These are phyloP conservation scores for Pomacea canaliculata DNA, from an alignment of 2,888 invertebrate genomes.

Conservation along the genomic window DNA sequence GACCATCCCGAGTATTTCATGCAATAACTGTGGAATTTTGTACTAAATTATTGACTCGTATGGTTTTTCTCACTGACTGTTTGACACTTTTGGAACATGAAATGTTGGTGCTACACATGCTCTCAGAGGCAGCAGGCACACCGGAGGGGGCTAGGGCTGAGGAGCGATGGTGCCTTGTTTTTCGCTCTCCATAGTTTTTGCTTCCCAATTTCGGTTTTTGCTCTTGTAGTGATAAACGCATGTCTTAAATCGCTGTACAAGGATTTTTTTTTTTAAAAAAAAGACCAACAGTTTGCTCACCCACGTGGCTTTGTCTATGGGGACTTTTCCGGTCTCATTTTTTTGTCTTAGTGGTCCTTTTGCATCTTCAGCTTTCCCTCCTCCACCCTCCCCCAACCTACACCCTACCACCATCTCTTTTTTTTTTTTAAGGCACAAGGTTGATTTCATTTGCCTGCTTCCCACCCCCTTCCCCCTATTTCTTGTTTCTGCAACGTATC, in stretches of 20 bases:
- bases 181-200: slow-evolving; percentile 13
- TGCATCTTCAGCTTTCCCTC: background rate
- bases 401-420: background rate
- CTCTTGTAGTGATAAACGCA: slow-evolving; percentile 22
- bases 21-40: slow-evolving; percentile 19
- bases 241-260: background rate
- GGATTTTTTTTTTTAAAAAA: background rate
- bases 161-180: slow-evolving; percentile 9
- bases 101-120: slow-evolving; percentile 12
- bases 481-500: background rate
- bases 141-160: slow-evolving; percentile 18
- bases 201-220: slow-evolving; percentile 18
- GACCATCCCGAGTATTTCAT: slow-evolving; percentile 23
- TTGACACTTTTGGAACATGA: slow-evolving; percentile 26
- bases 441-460: slow-evolving; percentile 1
- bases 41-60: slow-evolving; percentile 6
- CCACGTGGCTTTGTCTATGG: slow-evolving; percentile 7
- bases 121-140: slow-evolving; percentile 21
- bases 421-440: background rate
- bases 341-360: background rate
- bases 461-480: background rate
- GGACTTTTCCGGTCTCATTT: background rate
- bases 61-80: slow-evolving; percentile 8
- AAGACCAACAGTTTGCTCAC: background rate
- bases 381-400: too few species aligned